Base-by-base conservation (phyloP, 2,888 invertebrate species). In the Phasia obesa region DNA sequence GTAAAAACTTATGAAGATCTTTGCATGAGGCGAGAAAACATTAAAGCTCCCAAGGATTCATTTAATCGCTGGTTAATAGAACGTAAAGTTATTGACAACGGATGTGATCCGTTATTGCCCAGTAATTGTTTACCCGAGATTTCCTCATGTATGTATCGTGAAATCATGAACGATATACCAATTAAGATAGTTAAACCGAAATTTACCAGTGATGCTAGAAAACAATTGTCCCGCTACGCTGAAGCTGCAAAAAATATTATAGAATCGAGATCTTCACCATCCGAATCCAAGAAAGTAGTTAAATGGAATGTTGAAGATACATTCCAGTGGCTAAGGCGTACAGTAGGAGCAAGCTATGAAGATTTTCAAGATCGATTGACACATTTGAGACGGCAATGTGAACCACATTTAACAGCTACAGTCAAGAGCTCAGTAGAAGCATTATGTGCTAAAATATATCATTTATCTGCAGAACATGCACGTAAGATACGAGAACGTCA, bases 301-400 rank as follows among this genome's bases (percentile, higher is more conserved):
- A 99, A 98, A 91, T 99, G 99, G 99, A 98, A 98, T 92, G 98
- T 98, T 0, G 98, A 99, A 89, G 98, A 99, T 87, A 98, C 98
- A 25, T 98, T 99, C 91, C 97, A 97, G 87, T 99, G 98, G 98
- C 91, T 99, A 64, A 93, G 98, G 89, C 94, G 96, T 88, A 98
- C 98, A 11, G 96, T 97, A 35, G 98, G 97, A 71, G 98, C 98
- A 13, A 97, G 97, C 2, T 98, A 97, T 91, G 97, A 98, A 91
- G 97, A 98, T 91, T 98, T 97, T 91, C 91, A 91, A 84, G 91
- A 91, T 86, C 94, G 98, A 87, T 92, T 99, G 84, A 95, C 96
- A 11, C 98, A 99, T 91, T 92, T 99, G 65, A 96, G 97, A 93
- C 94, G 97, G 64, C 98, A 98, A 90, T 99, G 98, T 91, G 98